Evolutionary conservation across 2,797 vertebrate species (phyloP).

Genomic region (Crocodylus rhombifer): DNA sequence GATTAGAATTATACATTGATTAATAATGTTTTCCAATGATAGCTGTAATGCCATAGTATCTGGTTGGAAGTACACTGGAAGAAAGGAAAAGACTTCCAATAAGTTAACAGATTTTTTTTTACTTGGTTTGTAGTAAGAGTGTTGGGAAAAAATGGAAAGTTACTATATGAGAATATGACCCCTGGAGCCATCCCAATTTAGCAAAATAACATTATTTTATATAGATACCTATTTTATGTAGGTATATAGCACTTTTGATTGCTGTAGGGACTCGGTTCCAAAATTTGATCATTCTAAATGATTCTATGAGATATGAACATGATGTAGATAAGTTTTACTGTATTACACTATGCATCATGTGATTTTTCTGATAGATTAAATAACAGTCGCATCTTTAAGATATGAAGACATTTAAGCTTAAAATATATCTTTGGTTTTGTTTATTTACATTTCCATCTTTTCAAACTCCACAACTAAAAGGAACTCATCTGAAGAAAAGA

Average conservation of each 20-base stretch:
- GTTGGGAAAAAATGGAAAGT: background rate
- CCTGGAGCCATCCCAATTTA: background rate
- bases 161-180: background rate
- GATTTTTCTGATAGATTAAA: constrained; percentile 6
- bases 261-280: background rate
- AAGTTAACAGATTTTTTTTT: no score
- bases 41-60: rapidly evolving
- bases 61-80: background rate
- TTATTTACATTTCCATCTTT: background rate
- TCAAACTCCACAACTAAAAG: background rate
- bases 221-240: no score
- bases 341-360: background rate
- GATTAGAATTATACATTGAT: background rate
- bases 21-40: background rate
- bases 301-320: background rate
- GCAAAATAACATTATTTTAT: no score
- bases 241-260: background rate
- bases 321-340: background rate
- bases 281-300: background rate
- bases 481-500: background rate
- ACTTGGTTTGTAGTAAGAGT: background rate
- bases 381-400: background rate
- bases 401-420: background rate
- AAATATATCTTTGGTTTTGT: background rate
- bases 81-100: background rate